Base-by-base conservation (phyloP, 2,797 vertebrate species). In the Cottoperca gobio region DNA sequence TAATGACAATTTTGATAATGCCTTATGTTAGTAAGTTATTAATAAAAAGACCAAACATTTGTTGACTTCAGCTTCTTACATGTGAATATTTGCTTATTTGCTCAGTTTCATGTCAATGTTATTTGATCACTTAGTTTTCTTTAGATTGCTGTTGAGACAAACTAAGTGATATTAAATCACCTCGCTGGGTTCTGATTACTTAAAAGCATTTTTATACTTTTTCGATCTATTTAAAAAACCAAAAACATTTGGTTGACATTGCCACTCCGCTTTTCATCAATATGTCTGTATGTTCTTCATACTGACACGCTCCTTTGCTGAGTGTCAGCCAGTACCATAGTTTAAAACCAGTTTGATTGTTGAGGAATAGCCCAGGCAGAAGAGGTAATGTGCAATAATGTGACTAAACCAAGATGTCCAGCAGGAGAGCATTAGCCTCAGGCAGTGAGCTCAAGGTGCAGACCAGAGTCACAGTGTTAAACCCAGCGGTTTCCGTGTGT, bases 401-500 rank as follows among this genome's bases (percentile, higher is more conserved):
- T 64, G 73, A 82, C 67, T 70, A 40, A 75, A 81, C 53, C 75
- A 73, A 81, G 52, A 67, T 71, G 84, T 89, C 84, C 85, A 83
- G 76, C 76, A 88, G 84, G 76, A 82, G 76, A 74, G 60, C 81
- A 72, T 88, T 88, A 90, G 66, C 68, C 45, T 39, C 52, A 80
- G 63, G 70, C 77, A 59, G 66, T 58, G 68, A 82, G 73, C 77
- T 80, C 72, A 83, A 76, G 79, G 79, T 85, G 76, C 85, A 83
- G 83, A 71, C 61, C 73, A 76, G 68, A 86, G 81, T 84, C 77
- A 65, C 21, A 19, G 67, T 72, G 81, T 79, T 87, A 82, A 82
- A 86, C 73, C 78, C 40, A 39, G 54, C 54, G 23, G 52, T 84
- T 89, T 88, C 79, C 82, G 73, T 90, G 88, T 81, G 86, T 83